phyloP scores from a whole-genome alignment of 2,888 invertebrate species.

The Leucophenga maculata region DNA sequence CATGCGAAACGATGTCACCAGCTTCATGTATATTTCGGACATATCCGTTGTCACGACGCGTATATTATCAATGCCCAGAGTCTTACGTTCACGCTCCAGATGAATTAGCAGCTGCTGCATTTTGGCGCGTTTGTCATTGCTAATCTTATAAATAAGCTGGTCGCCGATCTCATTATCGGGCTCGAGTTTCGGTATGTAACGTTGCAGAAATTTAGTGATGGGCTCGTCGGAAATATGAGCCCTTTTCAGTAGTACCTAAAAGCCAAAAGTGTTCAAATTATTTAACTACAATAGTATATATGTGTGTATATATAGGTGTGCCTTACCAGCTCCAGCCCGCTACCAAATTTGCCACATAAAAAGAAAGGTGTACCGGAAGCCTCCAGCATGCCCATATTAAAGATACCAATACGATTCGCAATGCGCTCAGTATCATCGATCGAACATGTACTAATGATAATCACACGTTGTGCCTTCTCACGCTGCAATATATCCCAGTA shows the following conservation, averaged over 20 bases:
- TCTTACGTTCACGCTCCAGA: conserved; percentile 51
- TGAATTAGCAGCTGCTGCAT: conserved; percentile 56
- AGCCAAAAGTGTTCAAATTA: conserved; percentile 6
- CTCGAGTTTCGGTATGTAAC: conserved; percentile 42
- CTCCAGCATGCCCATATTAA: conserved; percentile 83
- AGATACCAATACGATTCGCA: conserved; percentile 89
- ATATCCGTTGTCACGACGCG: conserved; percentile 53
- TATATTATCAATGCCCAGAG: conserved; percentile 54
- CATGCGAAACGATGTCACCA: conserved; percentile 50
- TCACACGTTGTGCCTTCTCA: conserved; percentile 81
- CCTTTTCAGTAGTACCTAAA: conserved; percentile 54
- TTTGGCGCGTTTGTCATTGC: conserved; percentile 32
- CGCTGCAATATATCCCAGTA: conserved; percentile 85
- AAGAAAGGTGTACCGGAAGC: conserved; percentile 86
- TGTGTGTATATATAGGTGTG: not conserved
- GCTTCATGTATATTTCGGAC: conserved; percentile 57
- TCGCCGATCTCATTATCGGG: conserved; percentile 63
- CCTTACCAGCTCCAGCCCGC: conserved; percentile 81
- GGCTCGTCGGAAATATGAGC: conserved; percentile 48
- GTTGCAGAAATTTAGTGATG: conserved; percentile 51
- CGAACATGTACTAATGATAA: conserved; percentile 86
- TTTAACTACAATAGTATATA: too few relatives aligned
- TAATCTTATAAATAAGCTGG: conserved; percentile 52
- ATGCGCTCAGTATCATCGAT: conserved; percentile 91
- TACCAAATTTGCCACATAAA: conserved; percentile 85